Evolutionary conservation across 2,113 vertebrate species (phyloP).

Genomic region (Euleptes europaea): DNA sequence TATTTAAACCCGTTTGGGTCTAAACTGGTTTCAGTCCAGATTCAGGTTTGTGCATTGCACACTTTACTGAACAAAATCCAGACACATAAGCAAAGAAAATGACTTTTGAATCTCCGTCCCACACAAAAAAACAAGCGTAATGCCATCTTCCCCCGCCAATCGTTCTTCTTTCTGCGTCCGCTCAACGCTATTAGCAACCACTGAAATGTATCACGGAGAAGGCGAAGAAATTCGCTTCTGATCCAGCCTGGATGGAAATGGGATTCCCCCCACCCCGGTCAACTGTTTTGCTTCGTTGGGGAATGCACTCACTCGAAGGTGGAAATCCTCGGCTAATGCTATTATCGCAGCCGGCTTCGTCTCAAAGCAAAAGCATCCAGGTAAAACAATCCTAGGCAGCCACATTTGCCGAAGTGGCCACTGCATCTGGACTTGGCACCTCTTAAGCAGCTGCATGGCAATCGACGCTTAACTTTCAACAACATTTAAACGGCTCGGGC

Average conservation of each 20-base stretch:
- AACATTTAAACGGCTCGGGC: neutral
- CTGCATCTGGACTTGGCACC: neutral
- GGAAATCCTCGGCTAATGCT: rapidly evolving
- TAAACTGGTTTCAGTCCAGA: neutral
- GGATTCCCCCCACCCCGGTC: no score
- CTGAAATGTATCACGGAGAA: slow-evolving; percentile 47
- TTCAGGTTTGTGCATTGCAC: neutral
- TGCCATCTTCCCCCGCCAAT: neutral
- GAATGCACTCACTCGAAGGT: rapidly evolving
- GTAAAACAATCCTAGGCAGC: neutral
- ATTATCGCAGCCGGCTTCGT: rapidly evolving
- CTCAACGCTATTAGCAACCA: slow-evolving; percentile 42
- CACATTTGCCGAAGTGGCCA: rapidly evolving
- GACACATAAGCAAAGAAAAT: neutral
- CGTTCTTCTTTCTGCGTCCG: neutral
- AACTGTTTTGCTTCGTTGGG: neutral
- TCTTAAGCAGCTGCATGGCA: neutral
- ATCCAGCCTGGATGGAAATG: neutral
- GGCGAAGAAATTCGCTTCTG: slow-evolving; percentile 47
- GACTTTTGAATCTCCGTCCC: neutral
- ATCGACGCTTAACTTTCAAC: neutral
- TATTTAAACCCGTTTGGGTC: neutral
- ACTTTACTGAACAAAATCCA: neutral
- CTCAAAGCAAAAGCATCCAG: rapidly evolving
- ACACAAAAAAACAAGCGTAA: neutral